Base-by-base conservation (phyloP, 2,888 invertebrate genomes). In the Cheilosia vernalis region DNA sequence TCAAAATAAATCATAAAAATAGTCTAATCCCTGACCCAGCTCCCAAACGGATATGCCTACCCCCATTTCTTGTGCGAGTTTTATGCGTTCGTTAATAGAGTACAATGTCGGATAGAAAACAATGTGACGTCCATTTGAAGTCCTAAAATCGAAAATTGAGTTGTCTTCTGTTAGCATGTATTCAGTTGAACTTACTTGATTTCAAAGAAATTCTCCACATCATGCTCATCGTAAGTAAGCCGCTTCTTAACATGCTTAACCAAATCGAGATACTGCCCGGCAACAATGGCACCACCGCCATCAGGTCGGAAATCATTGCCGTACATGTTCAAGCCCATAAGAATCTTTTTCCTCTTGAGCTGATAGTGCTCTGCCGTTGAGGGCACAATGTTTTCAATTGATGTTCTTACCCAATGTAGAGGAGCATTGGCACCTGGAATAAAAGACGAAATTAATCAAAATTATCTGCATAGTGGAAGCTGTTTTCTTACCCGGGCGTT, bases 21-120 rank as follows among this genome's bases (percentile, higher is more conserved):
- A 98, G 92, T 98, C 96, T 19, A 98, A 93, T 24, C 98, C 98
- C 92, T 99, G 98, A 0, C 98, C 98, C n/a, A 98, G 92, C 91
- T 99, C 98, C 98, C 98, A 98, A 89, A 99, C 95, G 0, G 98
- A 96, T 55, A 98, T 93, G 0, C 98, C 98, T 2, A 96, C 96
- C 9, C 96, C 96, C 66, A 97, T 93, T 90, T 96, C 94, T 76
- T 93, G 93, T 0, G 97, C 97, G 60, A 98, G 92, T 78, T 97
- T 95, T 17, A 98, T 92, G 87, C 98, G 93, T 90, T 94, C 94
- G 86, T 96, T 94, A 87, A 98, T 95, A 0, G 98, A 98, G 89
- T 95, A 94, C n/a, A 98, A 92, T 0, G 98, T 96, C 4, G 98
- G 98, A 92, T 95, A 98, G 92, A 97, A 98, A 42, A 98, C 94